Percentiles rank a stretch among this genome's conserved stretches.
These are phyloP conservation scores for Bicyclus anynana DNA, from an alignment of 1,140 invertebrate genomes.

Conservation along the genomic window DNA sequence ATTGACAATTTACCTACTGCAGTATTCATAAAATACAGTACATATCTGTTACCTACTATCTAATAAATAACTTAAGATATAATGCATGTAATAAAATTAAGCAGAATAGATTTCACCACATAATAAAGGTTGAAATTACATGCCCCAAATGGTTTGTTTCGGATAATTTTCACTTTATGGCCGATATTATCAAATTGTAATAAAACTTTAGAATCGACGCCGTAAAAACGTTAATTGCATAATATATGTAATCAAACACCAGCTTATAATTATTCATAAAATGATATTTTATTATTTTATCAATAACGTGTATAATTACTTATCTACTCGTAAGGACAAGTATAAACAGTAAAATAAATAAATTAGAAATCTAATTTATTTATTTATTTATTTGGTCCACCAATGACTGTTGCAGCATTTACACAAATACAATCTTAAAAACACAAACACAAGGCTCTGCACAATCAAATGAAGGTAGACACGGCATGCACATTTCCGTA, in stretches of 20 bases:
- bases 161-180: slow-evolving; percentile 37
- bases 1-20: too few relatives aligned
- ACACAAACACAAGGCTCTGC: too few relatives aligned
- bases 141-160: slow-evolving; percentile 29
- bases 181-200: slow-evolving; percentile 38
- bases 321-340: too few relatives aligned
- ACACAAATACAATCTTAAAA: too few relatives aligned
- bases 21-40: background rate
- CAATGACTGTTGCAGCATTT: too few relatives aligned
- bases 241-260: slow-evolving; percentile 18
- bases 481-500: too few relatives aligned
- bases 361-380: too few relatives aligned
- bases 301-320: slow-evolving; percentile 1
- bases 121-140: slow-evolving; percentile 38
- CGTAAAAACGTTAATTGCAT: slow-evolving; percentile 19
- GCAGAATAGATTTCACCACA: slow-evolving; percentile 23
- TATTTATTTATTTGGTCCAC: too few relatives aligned
- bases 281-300: slow-evolving; percentile 16
- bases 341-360: too few relatives aligned
- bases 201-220: slow-evolving; percentile 37
- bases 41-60: background rate
- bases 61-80: slow-evolving; percentile 28
- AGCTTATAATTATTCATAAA: background rate
- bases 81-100: slow-evolving; percentile 5
- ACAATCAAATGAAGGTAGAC: too few relatives aligned